Base-by-base conservation (phyloP, 2,797 vertebrate species). In the Tolypeutes matacus region DNA sequence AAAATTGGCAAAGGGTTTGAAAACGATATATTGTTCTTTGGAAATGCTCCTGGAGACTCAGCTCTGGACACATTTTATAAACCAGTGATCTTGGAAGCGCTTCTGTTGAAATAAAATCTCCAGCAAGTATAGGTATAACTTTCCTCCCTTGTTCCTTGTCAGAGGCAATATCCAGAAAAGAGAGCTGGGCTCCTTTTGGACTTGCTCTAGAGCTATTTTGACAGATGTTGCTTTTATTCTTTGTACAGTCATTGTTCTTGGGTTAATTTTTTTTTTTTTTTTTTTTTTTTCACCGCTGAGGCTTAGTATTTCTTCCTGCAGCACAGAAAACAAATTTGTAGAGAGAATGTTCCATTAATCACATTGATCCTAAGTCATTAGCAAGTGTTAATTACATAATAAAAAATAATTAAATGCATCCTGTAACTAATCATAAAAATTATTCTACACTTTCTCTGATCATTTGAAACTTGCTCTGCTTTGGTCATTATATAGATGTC, bases 291-390 rank as follows among this genome's bases (percentile, higher is more conserved):
- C 53, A 91, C 12, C 67, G 70, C 39, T 62, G 58, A 93, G 82
- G 17, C 34, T 95, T 46, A 2, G 2, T 89, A 20, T 97, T 97
- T 92, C 70, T 91, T 93, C 46, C 93, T 93, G 67, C 17, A 90
- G 73, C 93, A 95, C 34, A 96, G 46, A 97, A 97, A 97, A 94
- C 14, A 97, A 97, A 97, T 95, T 97, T 96, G 15, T 70, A 95
- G 96, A 96, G 86, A 91, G 62, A 95, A 96, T 75, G 87, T 51
- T 42, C 90, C 96, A 97, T 98, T 98, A 98, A 97, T 98, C 96
- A 97, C 83, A 98, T 58, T 83, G 96, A 97, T 96, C 94, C 13
- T 80, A 86, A 98, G 65, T 96, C 90, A 94, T 97, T 98, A 98
- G 93, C 80, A 94, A 86, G 23, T 88, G 67, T 96, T 98, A 98